phyloP scores from a whole-genome alignment of 2,113 vertebrate species.

The Monarcha castaneiventris region DNA sequence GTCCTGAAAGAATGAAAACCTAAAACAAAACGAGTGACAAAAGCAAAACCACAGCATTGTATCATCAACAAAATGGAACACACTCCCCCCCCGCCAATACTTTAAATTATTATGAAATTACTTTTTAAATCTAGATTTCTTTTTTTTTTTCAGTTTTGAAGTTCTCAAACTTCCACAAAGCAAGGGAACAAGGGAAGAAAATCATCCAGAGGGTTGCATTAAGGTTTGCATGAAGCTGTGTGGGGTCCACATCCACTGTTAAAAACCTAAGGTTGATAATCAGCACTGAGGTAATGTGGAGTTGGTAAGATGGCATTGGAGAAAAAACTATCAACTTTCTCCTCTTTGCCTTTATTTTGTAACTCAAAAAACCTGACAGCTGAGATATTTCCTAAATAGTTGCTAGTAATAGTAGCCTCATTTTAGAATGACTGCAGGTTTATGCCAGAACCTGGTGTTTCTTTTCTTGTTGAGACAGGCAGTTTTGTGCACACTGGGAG shows the following conservation, averaged over 20 bases:
- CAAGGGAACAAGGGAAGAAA: not conserved
- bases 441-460: not conserved
- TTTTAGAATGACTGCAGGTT: not conserved
- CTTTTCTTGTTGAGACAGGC: not conserved
- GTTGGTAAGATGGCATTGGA: not conserved
- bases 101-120: not conserved
- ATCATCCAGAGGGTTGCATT: not conserved
- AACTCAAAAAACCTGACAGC: not conserved
- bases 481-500: not conserved
- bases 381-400: not conserved
- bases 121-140: not conserved
- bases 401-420: not conserved
- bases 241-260: not conserved
- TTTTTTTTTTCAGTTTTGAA: not conserved
- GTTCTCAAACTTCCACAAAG: not conserved
- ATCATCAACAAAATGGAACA: not conserved
- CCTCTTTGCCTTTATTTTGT: not conserved
- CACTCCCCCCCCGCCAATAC: rapidly evolving
- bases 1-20: not conserved
- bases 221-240: not conserved
- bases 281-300: not conserved
- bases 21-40: not conserved
- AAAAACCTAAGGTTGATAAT: not conserved
- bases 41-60: not conserved
- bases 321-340: not conserved